phyloP scores from a whole-genome alignment of 2,113 vertebrate genomes.

The Elaphurus davidianus region DNA sequence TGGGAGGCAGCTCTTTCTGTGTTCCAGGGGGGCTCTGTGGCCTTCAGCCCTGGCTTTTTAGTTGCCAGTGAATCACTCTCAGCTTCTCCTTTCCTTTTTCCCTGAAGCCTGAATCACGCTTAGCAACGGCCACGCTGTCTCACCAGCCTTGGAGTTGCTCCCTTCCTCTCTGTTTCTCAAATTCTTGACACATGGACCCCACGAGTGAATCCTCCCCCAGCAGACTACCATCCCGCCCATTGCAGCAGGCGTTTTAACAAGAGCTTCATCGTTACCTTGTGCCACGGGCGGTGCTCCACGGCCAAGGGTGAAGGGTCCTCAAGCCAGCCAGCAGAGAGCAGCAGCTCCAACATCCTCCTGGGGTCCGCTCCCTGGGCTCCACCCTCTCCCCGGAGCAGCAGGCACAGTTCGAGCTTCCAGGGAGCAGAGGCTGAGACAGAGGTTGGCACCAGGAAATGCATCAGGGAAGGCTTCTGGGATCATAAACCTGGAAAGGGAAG shows the following conservation, averaged over 20 bases:
- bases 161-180: not conserved
- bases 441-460: rapidly evolving
- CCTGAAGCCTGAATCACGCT: not conserved
- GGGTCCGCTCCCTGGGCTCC: not conserved
- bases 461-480: not conserved
- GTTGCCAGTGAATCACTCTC: not conserved
- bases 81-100: not conserved
- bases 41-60: not conserved
- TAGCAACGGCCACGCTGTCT: not conserved
- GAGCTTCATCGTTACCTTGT: not conserved
- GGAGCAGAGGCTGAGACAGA: not conserved
- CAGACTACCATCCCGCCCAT: no score
- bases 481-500: no score
- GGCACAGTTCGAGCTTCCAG: not conserved
- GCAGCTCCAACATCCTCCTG: not conserved
- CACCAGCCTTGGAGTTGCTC: not conserved
- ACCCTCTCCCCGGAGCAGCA: rapidly evolving
- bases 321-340: rapidly evolving
- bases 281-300: rapidly evolving
- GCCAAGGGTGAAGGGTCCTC: not conserved
- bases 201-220: not conserved
- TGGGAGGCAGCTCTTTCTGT: not conserved
- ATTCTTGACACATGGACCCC: not conserved
- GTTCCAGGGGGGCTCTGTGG: not conserved
- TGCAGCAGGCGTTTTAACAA: rapidly evolving